Base-by-base conservation (phyloP, 1,140 invertebrate genomes). In the Brachionus paranguensis region DNA sequence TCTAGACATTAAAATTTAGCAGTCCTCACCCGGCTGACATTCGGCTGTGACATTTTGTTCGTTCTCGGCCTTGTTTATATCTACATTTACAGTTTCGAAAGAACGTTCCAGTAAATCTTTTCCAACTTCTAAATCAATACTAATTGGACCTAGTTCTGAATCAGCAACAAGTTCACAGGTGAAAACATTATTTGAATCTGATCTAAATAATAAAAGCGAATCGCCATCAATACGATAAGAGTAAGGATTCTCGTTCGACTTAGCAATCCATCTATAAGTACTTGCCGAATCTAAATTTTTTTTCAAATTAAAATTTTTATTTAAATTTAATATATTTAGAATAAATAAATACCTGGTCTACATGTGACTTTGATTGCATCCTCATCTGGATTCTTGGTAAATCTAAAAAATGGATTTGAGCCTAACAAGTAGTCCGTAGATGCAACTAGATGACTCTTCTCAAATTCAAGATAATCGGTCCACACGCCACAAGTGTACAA, bases 21-120 rank as follows among this genome's bases (percentile, higher is more conserved):
- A 81, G 20, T 81, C 41, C 78, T 81, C 78, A 81, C 78, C 78
- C 78, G 78, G 78, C 64, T 81, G 53, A 27, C 78, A 81, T 43
- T 81, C 53, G 17, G 17, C 53, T 29, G 55, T 64, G 14, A 47
- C 78, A 68, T 17, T 60, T 41, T 20, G 37, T 17, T 47, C 47
- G 27, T 55, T 41, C 37, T 81, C 50, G 24, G 50, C 6, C 14
- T 20, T 20, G 41, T 68, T 60, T 37, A 68, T 10, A 64, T 81
- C 29, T 11, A 68, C 53, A 81, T 68, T 64, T 43, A 81, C 78
- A 20, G 50, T 41, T 47, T 60, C 41, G 29, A 81, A 64, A 29
- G 78, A 29, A 11, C 53, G 53, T 27, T 64, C 78, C 17, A 81
- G 41, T 47, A 81, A 47, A 81, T 60, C 53, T 47, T 17, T 24